Evolutionary conservation across 2,888 invertebrate genomes (phyloP), one percentile per base, ranked within the genome.

Genomic region (Eilema caniola): DNA sequence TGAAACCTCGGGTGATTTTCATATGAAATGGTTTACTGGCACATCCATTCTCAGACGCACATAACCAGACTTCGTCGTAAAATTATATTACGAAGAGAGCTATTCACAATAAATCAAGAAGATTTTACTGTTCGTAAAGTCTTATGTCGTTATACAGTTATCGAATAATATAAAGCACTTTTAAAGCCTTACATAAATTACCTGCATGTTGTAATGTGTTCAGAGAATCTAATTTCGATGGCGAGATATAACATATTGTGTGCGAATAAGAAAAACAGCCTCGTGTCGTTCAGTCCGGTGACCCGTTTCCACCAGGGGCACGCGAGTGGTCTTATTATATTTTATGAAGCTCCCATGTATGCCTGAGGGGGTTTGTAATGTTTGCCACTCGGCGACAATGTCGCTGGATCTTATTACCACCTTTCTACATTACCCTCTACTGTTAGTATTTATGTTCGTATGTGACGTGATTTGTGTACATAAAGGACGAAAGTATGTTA

Each of bases 321-420:
- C 74, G 86, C 77, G 75, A 86, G 88, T 89, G 88, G 88, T 91
- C 93, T 93, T 93, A 92, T 94, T 93, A 94, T 93, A 93, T 93
- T 94, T 94, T 93, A 93, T 92, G 92, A 89, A 86, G 86, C 89
- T 83, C 87, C 87, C 87, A 83, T 88, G 89, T 88, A 89, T 87
- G 89, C 89, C 88, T 87, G 85, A 87, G 88, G 88, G 89, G 87
- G 84, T 85, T 85, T 85, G 88, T 91, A 89, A 90, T 89, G 87
- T 87, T 87, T 85, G 84, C 87, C 89, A 87, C 87, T 89, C 86
- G 85, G 83, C 83, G 81, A 83, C 86, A 89, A 89, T 87, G 86
- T 88, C 84, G 83, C 85, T 87, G 83, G 89, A 87, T 90, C 90
- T 90, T 90, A 92, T 91, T 92, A 90, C 87, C 83, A 86, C 85